Evolutionary conservation across 2,888 invertebrate species (phyloP).

Genomic region (Galerucella pusilla): DNA sequence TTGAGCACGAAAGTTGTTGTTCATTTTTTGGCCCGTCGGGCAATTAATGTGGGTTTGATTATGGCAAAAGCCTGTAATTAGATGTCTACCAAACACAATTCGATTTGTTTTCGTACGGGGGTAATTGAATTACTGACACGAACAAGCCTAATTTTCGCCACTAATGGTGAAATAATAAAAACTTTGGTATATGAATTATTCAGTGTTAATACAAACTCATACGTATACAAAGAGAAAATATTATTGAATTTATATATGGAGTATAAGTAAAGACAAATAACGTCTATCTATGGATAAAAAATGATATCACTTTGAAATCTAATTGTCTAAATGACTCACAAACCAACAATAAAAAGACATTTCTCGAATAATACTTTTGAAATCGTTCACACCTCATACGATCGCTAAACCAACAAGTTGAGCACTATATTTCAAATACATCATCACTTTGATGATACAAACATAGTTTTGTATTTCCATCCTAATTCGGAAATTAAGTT

Average conservation of each 20-base stretch:
- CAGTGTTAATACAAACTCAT: not conserved
- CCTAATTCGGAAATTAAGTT: too few species aligned
- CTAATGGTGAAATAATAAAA: constrained; percentile 44
- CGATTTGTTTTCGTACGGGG: constrained; percentile 35
- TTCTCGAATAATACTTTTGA: too few species aligned
- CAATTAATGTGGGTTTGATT: constrained; percentile 46
- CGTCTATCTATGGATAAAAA: not conserved
- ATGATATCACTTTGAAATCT: not conserved
- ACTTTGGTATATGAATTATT: constrained; percentile 20
- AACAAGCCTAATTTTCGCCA: constrained; percentile 38
- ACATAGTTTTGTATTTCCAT: too few species aligned
- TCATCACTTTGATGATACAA: too few species aligned
- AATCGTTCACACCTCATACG: too few species aligned
- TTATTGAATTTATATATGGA: constrained; percentile 6
- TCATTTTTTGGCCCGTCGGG: constrained; percentile 52
- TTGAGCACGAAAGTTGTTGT: constrained; percentile 53
- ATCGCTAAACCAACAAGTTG: too few species aligned
- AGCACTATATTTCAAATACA: too few species aligned
- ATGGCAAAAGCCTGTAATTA: constrained; percentile 42
- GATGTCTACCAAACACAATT: constrained; percentile 29
- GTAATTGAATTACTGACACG: constrained; percentile 47
- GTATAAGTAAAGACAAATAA: not conserved
- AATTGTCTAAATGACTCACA: not conserved
- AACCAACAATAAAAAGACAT: not conserved
- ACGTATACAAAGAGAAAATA: not conserved